Conservation (phyloP, 2,113 vertebrate species). For the Orthonyx spaldingii region DNA sequence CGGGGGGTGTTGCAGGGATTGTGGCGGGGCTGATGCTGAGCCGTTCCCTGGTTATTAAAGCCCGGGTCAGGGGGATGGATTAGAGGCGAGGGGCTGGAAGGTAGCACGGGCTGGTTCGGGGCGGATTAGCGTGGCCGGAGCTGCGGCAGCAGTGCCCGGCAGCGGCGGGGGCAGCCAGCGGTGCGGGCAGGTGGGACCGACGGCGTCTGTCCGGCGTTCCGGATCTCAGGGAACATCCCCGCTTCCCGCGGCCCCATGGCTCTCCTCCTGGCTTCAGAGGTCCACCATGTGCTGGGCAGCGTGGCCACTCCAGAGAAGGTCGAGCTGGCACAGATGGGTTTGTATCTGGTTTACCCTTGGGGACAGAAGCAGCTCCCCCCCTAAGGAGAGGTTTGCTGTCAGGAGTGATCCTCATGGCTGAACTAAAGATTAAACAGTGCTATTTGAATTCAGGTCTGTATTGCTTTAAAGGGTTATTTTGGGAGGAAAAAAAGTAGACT, state of each 20-base stretch:
- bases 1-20: neutral
- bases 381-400: neutral
- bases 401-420: neutral
- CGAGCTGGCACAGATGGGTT: constrained; percentile 77
- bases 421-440: neutral
- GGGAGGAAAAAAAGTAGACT: neutral
- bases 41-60: neutral
- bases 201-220: constrained; percentile 2
- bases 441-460: neutral
- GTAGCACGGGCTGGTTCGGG: neutral
- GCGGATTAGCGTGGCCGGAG: neutral
- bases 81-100: neutral
- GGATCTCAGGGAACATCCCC: neutral
- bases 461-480: neutral
- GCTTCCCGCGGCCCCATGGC: constrained; percentile 49
- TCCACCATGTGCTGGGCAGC: constrained; percentile 72
- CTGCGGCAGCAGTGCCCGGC: neutral
- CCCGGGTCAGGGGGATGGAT: neutral
- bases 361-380: neutral
- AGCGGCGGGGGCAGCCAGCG: neutral
- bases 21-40: neutral
- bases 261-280: constrained; percentile 69
- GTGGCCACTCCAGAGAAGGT: constrained; percentile 73
- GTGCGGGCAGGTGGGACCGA: constrained; percentile 21
- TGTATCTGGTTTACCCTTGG: constrained; percentile 7